Evolutionary conservation across 2,888 invertebrate species (phyloP).

Genomic region (Mythimna albipuncta): DNA sequence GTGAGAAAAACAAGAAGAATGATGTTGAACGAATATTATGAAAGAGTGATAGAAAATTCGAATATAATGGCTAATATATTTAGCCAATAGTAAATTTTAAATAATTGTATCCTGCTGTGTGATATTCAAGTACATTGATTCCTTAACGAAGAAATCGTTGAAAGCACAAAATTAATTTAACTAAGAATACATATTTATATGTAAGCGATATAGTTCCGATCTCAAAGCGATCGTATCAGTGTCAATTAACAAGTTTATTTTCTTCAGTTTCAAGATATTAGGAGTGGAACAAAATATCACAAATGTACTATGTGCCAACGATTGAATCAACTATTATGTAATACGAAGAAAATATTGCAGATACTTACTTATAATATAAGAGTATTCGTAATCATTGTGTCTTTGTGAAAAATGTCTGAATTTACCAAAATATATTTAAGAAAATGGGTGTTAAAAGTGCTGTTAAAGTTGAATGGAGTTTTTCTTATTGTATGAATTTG

Average conservation of each 20-base stretch:
- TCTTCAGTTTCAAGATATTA: constrained; percentile 46
- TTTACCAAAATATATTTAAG: constrained; percentile 64
- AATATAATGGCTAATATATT: constrained; percentile 46
- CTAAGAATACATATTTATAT: constrained; percentile 42
- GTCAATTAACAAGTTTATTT: constrained; percentile 62
- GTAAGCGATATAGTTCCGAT: constrained; percentile 44
- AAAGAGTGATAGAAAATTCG: constrained; percentile 47
- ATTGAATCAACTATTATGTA: constrained; percentile 54
- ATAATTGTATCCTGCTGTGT: constrained; percentile 45
- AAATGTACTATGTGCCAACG: constrained; percentile 62
- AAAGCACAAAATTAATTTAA: constrained; percentile 53
- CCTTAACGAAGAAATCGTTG: constrained; percentile 41
- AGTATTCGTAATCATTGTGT: constrained; percentile 66
- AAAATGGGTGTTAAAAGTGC: constrained; percentile 54
- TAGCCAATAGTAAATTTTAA: constrained; percentile 46
- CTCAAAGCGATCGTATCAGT: constrained; percentile 52
- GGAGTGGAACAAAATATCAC: constrained; percentile 28
- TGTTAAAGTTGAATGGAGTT: constrained; percentile 53
- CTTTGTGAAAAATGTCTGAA: constrained; percentile 68
- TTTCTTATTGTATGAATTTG: constrained; percentile 47
- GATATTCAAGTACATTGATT: constrained; percentile 57
- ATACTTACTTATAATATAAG: constrained; percentile 55
- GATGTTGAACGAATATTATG: constrained; percentile 33
- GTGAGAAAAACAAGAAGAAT: constrained; percentile 32
- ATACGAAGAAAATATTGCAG: constrained; percentile 48